Base-by-base conservation (phyloP, 1,140 invertebrate genomes). In the Ylistrum balloti region DNA sequence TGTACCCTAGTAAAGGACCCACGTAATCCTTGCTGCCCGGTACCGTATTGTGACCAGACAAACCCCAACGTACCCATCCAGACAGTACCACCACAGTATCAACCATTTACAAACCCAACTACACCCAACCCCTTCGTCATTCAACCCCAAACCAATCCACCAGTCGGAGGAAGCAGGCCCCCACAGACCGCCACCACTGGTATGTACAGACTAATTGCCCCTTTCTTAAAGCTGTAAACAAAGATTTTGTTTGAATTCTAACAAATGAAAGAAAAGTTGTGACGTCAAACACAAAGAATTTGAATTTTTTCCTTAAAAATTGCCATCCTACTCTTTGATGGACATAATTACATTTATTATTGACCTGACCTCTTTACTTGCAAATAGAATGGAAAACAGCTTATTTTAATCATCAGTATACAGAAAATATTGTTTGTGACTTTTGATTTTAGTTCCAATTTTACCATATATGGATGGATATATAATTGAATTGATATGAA, bases 1-100 rank as follows among this genome's bases (percentile, higher is more conserved):
- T 94, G 93, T 45, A 91, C 87, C 17, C 90, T 93, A 38, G 89
- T 92, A 22, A 56, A 88, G 22, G 93, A 94, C 86, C 93, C 93
- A 85, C 88, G 35, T 0, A 88, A 94, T 88, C 86, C 90, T 0
- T 94, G 93, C 91, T 94, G 93, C 85, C 86, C 86, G 7, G 74
- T 90, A 38, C 91, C 91, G 20, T 33, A 89, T 15, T 91, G 91
- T 86, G 35, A 33, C 11, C 56, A 87, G 35, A 90, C 89, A 13
- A 87, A 85, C 32, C 33, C 90, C 56, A 91, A 87, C 41, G 41
- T 74, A 7, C 89, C 87, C n/a, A 33, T 91, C 32, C 90, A 88
- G 33, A 92, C 91, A 20, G 33, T 92, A 5, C 86, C 91, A 33
- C 88, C 93, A 87, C 85, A 91, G 41, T 91, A 91, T 41, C 48